Percentiles rank a stretch among this genome's conserved stretches.
Conservation (phyloP, 2,888 invertebrate species). For the Drosophila ustulata region DNA sequence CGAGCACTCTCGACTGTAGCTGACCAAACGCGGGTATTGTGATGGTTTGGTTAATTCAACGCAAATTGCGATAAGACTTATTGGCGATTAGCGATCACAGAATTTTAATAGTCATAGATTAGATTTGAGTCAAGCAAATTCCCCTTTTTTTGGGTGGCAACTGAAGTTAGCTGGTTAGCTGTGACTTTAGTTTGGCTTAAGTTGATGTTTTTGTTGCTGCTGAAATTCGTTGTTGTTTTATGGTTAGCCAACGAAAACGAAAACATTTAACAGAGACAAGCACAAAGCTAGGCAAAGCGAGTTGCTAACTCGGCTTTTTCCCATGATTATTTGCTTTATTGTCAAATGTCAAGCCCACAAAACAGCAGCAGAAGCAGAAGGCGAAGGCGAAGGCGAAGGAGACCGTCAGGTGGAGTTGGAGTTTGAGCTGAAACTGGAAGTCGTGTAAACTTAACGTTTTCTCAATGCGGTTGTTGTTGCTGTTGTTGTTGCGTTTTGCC, state of each 20-base stretch:
- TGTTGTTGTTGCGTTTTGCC: slow-evolving; percentile 33
- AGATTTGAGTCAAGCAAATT: too few relatives aligned
- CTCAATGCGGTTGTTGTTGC: slow-evolving; percentile 4
- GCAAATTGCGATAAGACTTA: too few relatives aligned
- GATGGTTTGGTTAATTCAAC: too few relatives aligned
- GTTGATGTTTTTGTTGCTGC: slow-evolving; percentile 16
- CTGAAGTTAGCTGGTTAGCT: slow-evolving; percentile 1
- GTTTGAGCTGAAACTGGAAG: slow-evolving; percentile 52
- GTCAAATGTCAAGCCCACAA: slow-evolving; percentile 81
- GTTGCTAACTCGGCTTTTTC: slow-evolving; percentile 68
- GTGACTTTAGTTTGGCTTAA: slow-evolving; percentile 22
- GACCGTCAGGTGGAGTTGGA: slow-evolving; percentile 60
- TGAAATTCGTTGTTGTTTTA: slow-evolving; percentile 24
- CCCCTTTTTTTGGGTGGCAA: background rate
- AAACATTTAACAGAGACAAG: slow-evolving; percentile 38
- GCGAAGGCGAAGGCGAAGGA: slow-evolving; percentile 4
- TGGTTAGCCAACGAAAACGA: slow-evolving; percentile 48
- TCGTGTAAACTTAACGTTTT: slow-evolving; percentile 80
- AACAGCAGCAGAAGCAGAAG: slow-evolving; percentile 22
- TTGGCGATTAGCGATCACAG: too few relatives aligned
- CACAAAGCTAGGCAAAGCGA: slow-evolving; percentile 17
- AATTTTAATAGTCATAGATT: too few relatives aligned
- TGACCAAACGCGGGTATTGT: too few relatives aligned
- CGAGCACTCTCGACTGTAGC: too few relatives aligned
- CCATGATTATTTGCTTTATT: slow-evolving; percentile 83